Evolutionary conservation across 2,888 invertebrate genomes (phyloP), one percentile per base, ranked within the genome.

Genomic region (Callimorpha dominula): DNA sequence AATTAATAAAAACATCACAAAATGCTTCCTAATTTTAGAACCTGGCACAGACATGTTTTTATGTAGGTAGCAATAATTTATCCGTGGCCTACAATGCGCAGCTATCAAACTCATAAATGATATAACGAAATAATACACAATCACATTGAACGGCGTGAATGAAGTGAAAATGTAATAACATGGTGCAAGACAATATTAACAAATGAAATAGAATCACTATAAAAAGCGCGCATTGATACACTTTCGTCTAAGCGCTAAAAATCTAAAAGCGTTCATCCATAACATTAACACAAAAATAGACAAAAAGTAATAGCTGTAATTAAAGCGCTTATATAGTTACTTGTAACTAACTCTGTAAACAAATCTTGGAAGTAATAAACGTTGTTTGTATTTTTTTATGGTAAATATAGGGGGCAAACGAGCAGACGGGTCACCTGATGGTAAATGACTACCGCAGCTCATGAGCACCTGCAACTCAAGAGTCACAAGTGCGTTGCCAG

Each of bases 211-310:
- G 68, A 52, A 81, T 50, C 70, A 66, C 70, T 54, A 43, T 72
- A 72, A 78, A 75, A 80, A 82, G 46, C 65, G 63, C 6, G 3
- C 20, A 63, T 64, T 43, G 73, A 72, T 54, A 63, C 60, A 49
- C 60, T 72, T 81, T 75, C 20, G 63, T 40, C 54, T 20, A 67
- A 57, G 17, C 31, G 20, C 20, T 70, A 50, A 49, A 81, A 63
- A 72, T 63, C 40, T 52, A 50, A 67, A 65, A 71, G 74, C 80
- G 64, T 49, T 80, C 80, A 82, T 31, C 31, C 80, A 70, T 71
- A 77, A 77, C 74, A 79, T 74, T 67, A 14, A 46, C 72, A 46
- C 20, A 72, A 75, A 75, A 64, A 43, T 40, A 15, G 20, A 64
- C 15, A 62, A 62, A 69, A 74, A 76, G 49, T 71, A 72, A 42